A percentile compares a stretch with the other conserved stretches of the same genome.
Evolutionary conservation across 2,797 vertebrate genomes (phyloP).

Genomic region (Phataginus tricuspis): DNA sequence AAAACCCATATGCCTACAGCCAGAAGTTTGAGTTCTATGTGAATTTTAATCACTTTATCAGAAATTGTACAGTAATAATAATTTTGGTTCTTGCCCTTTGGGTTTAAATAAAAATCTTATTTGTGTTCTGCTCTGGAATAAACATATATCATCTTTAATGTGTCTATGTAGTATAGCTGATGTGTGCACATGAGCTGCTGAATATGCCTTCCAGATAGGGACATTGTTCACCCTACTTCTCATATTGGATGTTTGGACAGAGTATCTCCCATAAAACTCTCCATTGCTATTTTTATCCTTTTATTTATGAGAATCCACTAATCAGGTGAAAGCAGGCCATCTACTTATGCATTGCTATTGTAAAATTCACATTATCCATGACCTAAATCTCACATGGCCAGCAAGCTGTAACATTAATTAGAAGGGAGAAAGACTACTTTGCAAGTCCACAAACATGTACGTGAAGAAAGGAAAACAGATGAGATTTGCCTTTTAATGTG

Average conservation of each 20-base stretch:
- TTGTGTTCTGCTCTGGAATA: neutral
- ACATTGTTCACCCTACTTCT: neutral
- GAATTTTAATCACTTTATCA: slow-evolving; percentile 36
- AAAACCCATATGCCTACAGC: neutral
- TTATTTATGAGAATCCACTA: neutral
- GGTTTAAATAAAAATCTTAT: slow-evolving; percentile 14
- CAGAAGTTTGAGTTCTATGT: neutral
- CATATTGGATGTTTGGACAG: neutral
- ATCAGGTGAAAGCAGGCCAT: neutral
- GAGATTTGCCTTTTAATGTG: neutral
- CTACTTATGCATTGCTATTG: neutral
- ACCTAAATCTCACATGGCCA: slow-evolving; percentile 13
- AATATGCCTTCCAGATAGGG: neutral
- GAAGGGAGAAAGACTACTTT: neutral
- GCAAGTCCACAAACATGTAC: neutral
- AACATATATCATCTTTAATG: neutral
- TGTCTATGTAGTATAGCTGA: neutral
- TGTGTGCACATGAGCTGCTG: neutral
- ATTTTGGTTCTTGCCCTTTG: slow-evolving; percentile 8
- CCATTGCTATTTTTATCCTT: neutral
- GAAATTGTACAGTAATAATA: neutral
- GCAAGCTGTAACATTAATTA: slow-evolving; percentile 47
- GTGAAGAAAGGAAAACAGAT: neutral
- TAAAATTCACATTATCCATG: neutral
- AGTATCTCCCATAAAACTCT: neutral